Base-by-base conservation (phyloP, 2,113 vertebrate genomes). In the Atherinomorus stipes region DNA sequence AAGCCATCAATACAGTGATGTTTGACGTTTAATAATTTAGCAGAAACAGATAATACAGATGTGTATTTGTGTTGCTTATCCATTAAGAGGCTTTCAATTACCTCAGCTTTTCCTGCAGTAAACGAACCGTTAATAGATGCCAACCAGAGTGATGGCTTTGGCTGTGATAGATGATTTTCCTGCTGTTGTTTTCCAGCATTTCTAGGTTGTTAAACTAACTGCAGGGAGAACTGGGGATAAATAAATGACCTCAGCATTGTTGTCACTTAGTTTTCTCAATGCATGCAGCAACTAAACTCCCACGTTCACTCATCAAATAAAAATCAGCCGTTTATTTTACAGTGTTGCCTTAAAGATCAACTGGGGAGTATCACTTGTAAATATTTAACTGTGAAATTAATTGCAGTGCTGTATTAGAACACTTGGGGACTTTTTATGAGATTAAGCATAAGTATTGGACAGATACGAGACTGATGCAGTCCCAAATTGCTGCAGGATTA, bases 251-350 rank as follows among this genome's bases (percentile, higher is more conserved):
- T 71, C 45, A 26, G 28, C 8, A 8, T 22, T 54, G 59, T 57
- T 54, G 26, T 4, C 68, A n/a, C 10, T 11, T 31, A 28, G 51
- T 0, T 25, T n/a, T 38, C 8, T 60, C 40, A 11, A 16, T 34
- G 31, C 31, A 34, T 34, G 31, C 8, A 9, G 31, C 4, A n/a
- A 34, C 31, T 34, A 34, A 34, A 34, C 31, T 34, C 31, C 31
- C 31, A 34, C 31, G 31, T 7, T 34, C 8, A 7, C 31, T 1
- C 13, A 56, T 66, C 28, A 81, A 72, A 62, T 52, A 63, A 72
- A 73, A 22, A 34, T 40, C 62, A 28, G 31, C 28, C 19, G 66
- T 44, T 72, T 23, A 25, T 58, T 76, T 76, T 62, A 68, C 67
- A 44, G 40, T 52, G 12, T 42, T 16, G 28, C 37, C 40, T 34